Percentiles rank a stretch among this genome's conserved stretches.
Evolutionary conservation across 2,888 invertebrate species (phyloP).

Genomic region (Caenorhabditis plicata): DNA sequence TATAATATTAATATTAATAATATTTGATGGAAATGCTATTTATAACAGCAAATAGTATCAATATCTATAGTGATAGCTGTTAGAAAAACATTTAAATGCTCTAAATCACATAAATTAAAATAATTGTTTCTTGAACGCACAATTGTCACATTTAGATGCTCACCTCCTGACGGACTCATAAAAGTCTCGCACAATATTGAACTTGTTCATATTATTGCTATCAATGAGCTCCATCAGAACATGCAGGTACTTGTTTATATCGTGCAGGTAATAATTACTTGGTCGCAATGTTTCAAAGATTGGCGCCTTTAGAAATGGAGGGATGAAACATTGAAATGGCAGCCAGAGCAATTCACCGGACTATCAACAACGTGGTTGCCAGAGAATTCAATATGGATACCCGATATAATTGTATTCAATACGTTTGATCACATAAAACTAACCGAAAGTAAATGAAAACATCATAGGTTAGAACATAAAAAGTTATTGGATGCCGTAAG

Average conservation of each 20-base stretch:
- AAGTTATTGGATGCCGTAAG: conserved; percentile 50
- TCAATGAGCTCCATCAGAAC: conserved; percentile 53
- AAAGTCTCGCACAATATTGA: conserved; percentile 51
- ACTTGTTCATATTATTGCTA: conserved; percentile 49
- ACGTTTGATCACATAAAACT: conserved; percentile 74
- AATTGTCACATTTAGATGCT: no score
- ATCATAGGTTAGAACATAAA: conserved; percentile 45
- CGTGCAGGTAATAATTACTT: conserved; percentile 36
- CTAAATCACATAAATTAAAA: neutral
- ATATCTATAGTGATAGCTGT: no score
- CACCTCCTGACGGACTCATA: conserved; percentile 55
- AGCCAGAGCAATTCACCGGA: conserved; percentile 80
- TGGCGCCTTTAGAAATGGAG: conserved; percentile 74
- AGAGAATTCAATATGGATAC: conserved; percentile 81
- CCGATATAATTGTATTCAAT: conserved; percentile 84
- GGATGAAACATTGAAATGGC: conserved; percentile 82
- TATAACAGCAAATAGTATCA: no score
- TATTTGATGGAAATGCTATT: no score
- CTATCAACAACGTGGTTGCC: conserved; percentile 81
- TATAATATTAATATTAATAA: no score
- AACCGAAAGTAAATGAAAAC: no score
- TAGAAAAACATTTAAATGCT: no score
- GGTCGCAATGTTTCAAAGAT: neutral
- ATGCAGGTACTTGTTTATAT: conserved; percentile 55
- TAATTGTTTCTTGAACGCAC: conserved; percentile 10